These are phyloP conservation scores for Erethizon dorsatum DNA, from an alignment of 2,797 vertebrate genomes.

Conservation along the genomic window DNA sequence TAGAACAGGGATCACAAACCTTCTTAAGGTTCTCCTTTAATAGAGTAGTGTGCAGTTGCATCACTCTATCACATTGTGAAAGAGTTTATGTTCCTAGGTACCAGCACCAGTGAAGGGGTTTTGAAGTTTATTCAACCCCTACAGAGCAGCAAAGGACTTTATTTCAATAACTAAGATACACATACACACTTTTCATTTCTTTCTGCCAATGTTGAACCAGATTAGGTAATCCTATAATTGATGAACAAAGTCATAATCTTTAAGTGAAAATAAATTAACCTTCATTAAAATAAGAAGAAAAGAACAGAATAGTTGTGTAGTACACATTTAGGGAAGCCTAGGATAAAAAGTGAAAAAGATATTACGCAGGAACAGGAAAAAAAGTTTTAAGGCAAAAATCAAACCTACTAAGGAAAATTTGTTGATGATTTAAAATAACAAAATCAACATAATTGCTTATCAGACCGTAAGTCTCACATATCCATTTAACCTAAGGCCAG, in stretches of 20 bases:
- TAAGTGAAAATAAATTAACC: conserved; percentile 32
- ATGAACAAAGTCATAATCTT: conserved; percentile 32
- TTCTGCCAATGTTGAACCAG: conserved; percentile 33
- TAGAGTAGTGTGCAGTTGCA: background rate
- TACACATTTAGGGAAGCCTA: conserved; percentile 23
- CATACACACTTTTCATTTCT: background rate
- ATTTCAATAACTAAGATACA: background rate
- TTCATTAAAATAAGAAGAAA: conserved; percentile 59
- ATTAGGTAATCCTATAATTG: conserved; percentile 42
- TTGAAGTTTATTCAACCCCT: conserved; percentile 13
- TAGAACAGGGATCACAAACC: background rate
- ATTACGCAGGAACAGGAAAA: background rate
- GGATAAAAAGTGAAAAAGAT: background rate
- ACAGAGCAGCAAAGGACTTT: conserved; percentile 20
- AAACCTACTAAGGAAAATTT: background rate
- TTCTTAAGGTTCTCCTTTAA: background rate
- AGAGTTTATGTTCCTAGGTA: background rate
- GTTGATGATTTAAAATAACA: conserved; percentile 32
- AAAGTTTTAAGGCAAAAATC: conserved; percentile 39
- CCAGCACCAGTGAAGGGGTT: background rate
- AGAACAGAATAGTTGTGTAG: background rate
- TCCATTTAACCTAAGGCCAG: background rate
- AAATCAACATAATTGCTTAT: background rate
- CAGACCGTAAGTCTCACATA: background rate
- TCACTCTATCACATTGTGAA: background rate